Conservation (phyloP, 2,888 invertebrate genomes). For the Glomeris marginata region DNA sequence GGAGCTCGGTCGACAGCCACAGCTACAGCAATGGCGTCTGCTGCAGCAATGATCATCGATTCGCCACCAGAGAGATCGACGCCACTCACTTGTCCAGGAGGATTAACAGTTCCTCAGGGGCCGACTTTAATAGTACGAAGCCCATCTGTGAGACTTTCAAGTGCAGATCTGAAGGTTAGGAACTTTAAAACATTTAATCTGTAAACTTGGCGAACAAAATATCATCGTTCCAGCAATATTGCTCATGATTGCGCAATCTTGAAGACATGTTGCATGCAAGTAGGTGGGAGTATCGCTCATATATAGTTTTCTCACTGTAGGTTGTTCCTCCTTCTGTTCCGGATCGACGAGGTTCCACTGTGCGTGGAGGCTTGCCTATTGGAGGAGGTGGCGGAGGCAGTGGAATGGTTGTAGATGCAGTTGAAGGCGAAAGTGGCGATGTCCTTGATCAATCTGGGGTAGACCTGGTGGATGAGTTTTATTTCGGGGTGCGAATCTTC, state of each 20-base stretch:
- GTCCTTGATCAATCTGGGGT: slow-evolving; percentile 74
- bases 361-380: slow-evolving; percentile 10
- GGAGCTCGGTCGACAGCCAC: too few relatives aligned
- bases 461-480: slow-evolving; percentile 91
- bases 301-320: too few relatives aligned
- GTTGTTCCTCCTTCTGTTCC: slow-evolving; percentile 48
- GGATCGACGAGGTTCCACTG: slow-evolving; percentile 43
- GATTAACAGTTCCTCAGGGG: slow-evolving; percentile 27
- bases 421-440: slow-evolving; percentile 55
- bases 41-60: slow-evolving; percentile 35
- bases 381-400: slow-evolving; percentile 11
- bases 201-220: too few relatives aligned
- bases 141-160: slow-evolving; percentile 37
- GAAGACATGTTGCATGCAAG: too few relatives aligned
- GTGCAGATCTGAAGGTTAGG: slow-evolving; percentile 39
- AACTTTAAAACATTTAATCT: not conserved
- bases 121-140: slow-evolving; percentile 51
- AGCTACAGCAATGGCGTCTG: too few relatives aligned
- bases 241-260: too few relatives aligned
- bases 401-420: slow-evolving; percentile 43
- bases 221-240: too few relatives aligned
- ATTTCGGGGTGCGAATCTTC: slow-evolving; percentile 69
- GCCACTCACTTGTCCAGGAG: slow-evolving; percentile 28
- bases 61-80: slow-evolving; percentile 65
- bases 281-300: too few relatives aligned